phyloP scores from a whole-genome alignment of 2,797 vertebrate genomes.

The Pyrocephalus nanus region DNA sequence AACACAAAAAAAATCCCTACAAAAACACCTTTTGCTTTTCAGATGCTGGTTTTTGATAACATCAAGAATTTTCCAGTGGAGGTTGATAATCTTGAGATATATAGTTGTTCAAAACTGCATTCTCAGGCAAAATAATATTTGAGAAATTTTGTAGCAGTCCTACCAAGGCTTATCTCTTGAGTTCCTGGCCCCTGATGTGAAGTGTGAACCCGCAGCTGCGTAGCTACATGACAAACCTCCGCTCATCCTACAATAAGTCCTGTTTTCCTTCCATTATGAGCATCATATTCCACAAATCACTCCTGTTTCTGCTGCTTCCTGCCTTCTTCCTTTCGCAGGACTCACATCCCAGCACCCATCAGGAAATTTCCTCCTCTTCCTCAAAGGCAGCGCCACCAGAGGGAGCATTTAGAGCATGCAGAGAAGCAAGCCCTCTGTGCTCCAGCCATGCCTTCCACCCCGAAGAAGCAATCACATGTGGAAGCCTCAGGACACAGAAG shows the following conservation, averaged over 20 bases:
- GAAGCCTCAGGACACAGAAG: not conserved
- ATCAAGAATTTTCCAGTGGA: not conserved
- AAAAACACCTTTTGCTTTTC: not conserved
- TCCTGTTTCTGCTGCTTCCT: not conserved
- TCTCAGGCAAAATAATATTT: not conserved
- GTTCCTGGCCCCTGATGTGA: not conserved
- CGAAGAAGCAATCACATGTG: not conserved
- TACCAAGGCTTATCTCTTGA: not conserved
- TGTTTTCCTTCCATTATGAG: not conserved
- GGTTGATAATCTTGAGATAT: not conserved
- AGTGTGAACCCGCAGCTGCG: not conserved
- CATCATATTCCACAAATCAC: not conserved
- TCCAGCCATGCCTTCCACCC: not conserved
- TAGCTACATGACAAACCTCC: not conserved
- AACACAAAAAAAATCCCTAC: not conserved
- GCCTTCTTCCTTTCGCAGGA: not conserved
- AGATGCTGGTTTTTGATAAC: not conserved
- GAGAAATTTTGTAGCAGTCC: not conserved
- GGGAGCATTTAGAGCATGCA: not conserved
- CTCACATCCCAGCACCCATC: fast-evolving
- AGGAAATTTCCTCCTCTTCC: not conserved
- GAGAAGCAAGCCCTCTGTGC: not conserved
- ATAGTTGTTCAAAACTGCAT: not conserved
- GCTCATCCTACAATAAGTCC: not conserved
- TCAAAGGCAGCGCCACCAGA: not conserved